Evolutionary conservation across 2,797 vertebrate genomes (phyloP).

Genomic region (Simalia tracyae): DNA sequence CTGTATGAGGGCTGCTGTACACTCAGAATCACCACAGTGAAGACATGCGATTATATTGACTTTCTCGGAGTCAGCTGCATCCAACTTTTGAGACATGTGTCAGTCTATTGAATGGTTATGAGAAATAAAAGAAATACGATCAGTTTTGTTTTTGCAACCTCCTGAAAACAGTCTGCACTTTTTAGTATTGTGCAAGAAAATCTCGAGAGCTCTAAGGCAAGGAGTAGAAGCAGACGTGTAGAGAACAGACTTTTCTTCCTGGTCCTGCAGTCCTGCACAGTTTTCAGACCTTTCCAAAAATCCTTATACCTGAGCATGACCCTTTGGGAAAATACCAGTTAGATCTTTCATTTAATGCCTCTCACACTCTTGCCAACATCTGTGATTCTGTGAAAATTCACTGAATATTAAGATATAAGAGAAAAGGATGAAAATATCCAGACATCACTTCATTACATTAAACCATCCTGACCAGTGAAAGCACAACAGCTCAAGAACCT

Average conservation of each 20-base stretch:
- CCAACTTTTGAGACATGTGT: not conserved
- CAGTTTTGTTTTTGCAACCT: not conserved
- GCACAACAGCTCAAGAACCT: not conserved
- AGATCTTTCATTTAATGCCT: not conserved
- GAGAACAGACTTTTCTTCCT: not conserved
- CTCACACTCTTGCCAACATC: not conserved
- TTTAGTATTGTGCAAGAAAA: not conserved
- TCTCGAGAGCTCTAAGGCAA: not conserved
- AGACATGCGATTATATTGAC: not conserved
- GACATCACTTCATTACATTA: not conserved
- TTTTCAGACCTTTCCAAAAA: not conserved
- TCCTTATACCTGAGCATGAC: not conserved
- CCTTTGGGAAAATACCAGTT: not conserved
- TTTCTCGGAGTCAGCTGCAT: not conserved
- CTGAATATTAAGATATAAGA: not conserved
- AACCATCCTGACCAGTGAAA: not conserved
- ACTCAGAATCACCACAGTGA: not conserved
- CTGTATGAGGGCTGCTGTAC: rapidly evolving
- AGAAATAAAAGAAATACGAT: not conserved
- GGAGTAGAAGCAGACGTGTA: not conserved
- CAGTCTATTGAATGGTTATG: not conserved
- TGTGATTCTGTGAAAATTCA: not conserved
- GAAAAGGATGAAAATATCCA: not conserved
- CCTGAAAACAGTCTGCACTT: not conserved
- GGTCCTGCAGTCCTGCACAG: not conserved